Percentiles rank a stretch among this genome's conserved stretches.
phyloP scores from a whole-genome alignment of 2,797 vertebrate genomes.

The Echiichthys vipera region DNA sequence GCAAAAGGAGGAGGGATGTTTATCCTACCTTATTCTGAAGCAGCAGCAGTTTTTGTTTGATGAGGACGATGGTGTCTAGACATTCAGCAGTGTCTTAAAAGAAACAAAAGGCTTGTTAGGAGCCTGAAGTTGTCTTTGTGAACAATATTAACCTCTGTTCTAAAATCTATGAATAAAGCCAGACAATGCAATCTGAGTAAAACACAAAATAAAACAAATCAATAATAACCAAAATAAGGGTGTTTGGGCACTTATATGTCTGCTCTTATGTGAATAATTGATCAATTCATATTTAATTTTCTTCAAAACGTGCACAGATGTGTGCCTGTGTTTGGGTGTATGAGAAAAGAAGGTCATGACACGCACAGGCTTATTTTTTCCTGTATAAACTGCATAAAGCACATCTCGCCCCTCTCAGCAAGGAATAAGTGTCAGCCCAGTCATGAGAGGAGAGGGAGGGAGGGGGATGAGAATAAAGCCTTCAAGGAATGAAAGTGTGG shows the following conservation, averaged over 20 bases:
- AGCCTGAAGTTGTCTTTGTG: neutral
- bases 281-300: slow-evolving; percentile 17
- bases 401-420: slow-evolving; percentile 5
- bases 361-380: slow-evolving; percentile 9
- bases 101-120: slow-evolving; percentile 30
- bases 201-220: neutral
- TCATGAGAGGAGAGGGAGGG: slow-evolving; percentile 35
- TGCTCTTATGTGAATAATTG: neutral
- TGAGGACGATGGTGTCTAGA: slow-evolving; percentile 10
- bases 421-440: slow-evolving; percentile 38
- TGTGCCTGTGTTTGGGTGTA: neutral
- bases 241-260: neutral
- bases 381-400: slow-evolving; percentile 24
- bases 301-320: neutral
- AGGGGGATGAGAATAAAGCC: slow-evolving; percentile 43
- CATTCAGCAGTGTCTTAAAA: neutral
- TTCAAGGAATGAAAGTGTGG: slow-evolving; percentile 48
- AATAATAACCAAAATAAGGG: neutral
- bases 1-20: slow-evolving; percentile 19
- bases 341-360: slow-evolving; percentile 27
- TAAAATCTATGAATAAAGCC: neutral
- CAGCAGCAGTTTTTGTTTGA: slow-evolving; percentile 18
- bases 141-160: neutral
- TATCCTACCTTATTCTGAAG: slow-evolving; percentile 61
- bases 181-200: neutral